Evolutionary conservation across 2,113 vertebrate genomes (phyloP).

Genomic region (Myanophis thanlyinensis): DNA sequence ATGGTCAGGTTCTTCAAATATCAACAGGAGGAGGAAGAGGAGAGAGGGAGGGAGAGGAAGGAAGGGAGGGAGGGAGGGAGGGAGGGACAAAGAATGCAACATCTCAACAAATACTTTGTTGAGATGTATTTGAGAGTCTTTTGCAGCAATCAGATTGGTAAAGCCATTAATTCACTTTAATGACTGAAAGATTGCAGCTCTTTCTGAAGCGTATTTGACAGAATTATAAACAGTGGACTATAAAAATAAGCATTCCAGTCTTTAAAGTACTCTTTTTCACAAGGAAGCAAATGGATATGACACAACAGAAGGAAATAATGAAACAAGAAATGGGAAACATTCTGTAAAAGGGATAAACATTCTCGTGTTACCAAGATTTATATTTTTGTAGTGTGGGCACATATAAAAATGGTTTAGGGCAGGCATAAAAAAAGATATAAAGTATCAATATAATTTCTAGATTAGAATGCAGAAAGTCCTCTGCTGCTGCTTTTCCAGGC

Average conservation of each 20-base stretch:
- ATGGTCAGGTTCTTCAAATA: background rate
- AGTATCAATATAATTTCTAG: background rate
- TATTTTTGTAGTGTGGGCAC: background rate
- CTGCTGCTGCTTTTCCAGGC: background rate
- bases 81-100: background rate
- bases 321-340: background rate
- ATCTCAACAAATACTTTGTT: background rate
- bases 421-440: background rate
- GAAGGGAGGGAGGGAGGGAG: fast-evolving
- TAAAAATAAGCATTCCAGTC: slow-evolving; percentile 11
- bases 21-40: background rate
- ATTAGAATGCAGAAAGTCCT: background rate
- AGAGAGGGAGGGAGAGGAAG: too few relatives aligned
- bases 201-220: slow-evolving; percentile 13
- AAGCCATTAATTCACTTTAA: slow-evolving; percentile 37
- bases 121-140: slow-evolving; percentile 6
- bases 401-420: background rate
- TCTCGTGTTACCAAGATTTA: slow-evolving; percentile 18
- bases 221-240: slow-evolving; percentile 22
- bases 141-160: slow-evolving; percentile 14
- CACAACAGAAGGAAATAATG: slow-evolving; percentile 21
- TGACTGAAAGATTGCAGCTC: slow-evolving; percentile 18
- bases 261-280: slow-evolving; percentile 35
- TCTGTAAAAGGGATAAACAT: slow-evolving; percentile 8
- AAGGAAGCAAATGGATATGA: background rate